Evolutionary conservation across 2,888 invertebrate genomes (phyloP), one percentile per base, ranked within the genome.

Genomic region (Drosophila affinis): DNA sequence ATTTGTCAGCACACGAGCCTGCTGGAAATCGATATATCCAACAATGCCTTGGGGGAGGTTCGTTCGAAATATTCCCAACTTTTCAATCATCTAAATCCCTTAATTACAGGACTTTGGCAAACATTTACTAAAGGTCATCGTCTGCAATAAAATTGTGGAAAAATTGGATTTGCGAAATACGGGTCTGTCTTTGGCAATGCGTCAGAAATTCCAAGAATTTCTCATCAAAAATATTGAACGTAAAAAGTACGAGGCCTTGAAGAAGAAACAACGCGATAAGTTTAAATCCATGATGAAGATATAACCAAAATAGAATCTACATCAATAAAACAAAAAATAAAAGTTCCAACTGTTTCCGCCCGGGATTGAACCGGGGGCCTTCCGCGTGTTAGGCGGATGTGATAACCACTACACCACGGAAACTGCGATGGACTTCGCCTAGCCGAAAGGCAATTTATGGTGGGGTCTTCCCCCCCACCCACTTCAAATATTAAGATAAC

Each of bases 331-430:
- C n/a, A 52, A 51, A 56, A 29, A 24, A 61, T 46, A n/a, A 18
- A 2, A 1, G 0, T n/a, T 47, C 7, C 58, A 65, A 24, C 72
- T 79, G 92, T 91, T 91, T 71, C 70, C 70, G 70, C 90, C 91
- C 92, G 92, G 92, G 92, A 91, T 92, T 91, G 92, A 92, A 92
- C 92, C 92, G 92, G 92, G 92, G 92, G 91, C 92, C 92, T 92
- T 92, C 91, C 91, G 92, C 92, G 92, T 92, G 92, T 92, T 91
- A 92, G 91, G 92, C 92, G 91, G 91, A 92, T 91, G 92, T 92
- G 92, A 92, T 92, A 92, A 92, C 90, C 92, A 84, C 91, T 93
- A 91, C 91, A 93, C 92, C 90, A 91, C 91, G 87, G 90, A 91
- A 91, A 91, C 92, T 45, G n/a, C 0, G 57, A 45, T 70, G 44